These are phyloP conservation scores for Rhagonycha fulva DNA, from an alignment of 2,888 invertebrate genomes.

Conservation along the genomic window DNA sequence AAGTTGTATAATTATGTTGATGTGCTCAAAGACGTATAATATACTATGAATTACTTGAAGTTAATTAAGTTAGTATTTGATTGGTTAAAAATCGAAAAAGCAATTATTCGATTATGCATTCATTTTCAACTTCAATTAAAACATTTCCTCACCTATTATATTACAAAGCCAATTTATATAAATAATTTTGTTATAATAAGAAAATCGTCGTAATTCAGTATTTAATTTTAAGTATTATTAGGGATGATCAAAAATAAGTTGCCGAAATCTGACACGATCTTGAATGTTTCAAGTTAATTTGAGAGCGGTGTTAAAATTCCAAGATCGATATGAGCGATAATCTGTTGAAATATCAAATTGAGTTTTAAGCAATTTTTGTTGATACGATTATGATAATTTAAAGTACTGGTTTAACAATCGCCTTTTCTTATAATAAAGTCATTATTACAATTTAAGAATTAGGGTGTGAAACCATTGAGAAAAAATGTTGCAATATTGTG, in stretches of 20 bases:
- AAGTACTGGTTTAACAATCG: constrained; percentile 21
- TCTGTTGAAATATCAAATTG: constrained; percentile 24
- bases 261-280: constrained; percentile 1
- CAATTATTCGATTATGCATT: background rate
- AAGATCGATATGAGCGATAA: constrained; percentile 27
- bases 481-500: background rate
- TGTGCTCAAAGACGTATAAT: background rate
- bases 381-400: constrained; percentile 4
- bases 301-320: constrained; percentile 23
- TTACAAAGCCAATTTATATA: background rate
- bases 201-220: background rate
- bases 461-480: constrained; percentile 38
- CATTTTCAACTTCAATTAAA: background rate
- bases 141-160: background rate
- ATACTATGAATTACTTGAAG: background rate
- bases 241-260: constrained; percentile 3
- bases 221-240: background rate
- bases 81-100: background rate
- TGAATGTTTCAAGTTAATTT: constrained; percentile 13
- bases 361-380: constrained; percentile 17
- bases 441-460: constrained; percentile 44
- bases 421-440: constrained; percentile 41
- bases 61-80: background rate
- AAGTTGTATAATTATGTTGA: background rate
- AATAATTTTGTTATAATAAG: background rate